Base-by-base conservation (phyloP, 2,888 invertebrate genomes). In the Polydesmus complanatus region DNA sequence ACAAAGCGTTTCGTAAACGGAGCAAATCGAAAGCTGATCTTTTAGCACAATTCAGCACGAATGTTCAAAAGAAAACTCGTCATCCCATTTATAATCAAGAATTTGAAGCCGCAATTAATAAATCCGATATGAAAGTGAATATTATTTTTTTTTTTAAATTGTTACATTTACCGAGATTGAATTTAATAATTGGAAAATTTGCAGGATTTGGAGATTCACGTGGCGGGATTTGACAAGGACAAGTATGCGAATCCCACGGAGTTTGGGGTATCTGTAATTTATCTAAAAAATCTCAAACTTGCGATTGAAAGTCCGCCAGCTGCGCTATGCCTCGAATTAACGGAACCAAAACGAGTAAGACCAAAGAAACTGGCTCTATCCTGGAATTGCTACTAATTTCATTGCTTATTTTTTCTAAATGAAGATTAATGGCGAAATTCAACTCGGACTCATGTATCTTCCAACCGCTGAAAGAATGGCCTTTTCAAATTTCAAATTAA, bases 391-490 rank as follows among this genome's bases (percentile, higher is more conserved):
- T 18, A 3, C 22, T 25, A n/a, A 8, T 11, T 51, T 11, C n/a
- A 51, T 19, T 51, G n/a, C 5, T 51, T 51, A n/a, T 19, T 54
- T 8, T 8, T 55, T n/a, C 56, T 58, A 25, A 8, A 14, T 21
- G 18, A 5, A 55, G 60, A 60, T 19, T 57, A 60, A 60, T 22
- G 61, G 61, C 25, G 61, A 61, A 56, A 18, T 61, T 2, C 56
- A 56, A 51, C 23, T 61, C 25, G 56, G 61, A 18, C 27, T 61
- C 11, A 61, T 61, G 61, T 61, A 61, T n/a, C 52, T 61, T 23
- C 61, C 61, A 2, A 61, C 61, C 3, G 61, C 61, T 11, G 61
- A 61, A 50, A 22, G 61, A 21, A 48, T 61, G 27, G 56, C 61
- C 3, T 55, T 61, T 21, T 56, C 61, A 14, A 37, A 23, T 56